Evolutionary conservation across 2,888 invertebrate species (phyloP).

Genomic region (Agonopterix heracliana): DNA sequence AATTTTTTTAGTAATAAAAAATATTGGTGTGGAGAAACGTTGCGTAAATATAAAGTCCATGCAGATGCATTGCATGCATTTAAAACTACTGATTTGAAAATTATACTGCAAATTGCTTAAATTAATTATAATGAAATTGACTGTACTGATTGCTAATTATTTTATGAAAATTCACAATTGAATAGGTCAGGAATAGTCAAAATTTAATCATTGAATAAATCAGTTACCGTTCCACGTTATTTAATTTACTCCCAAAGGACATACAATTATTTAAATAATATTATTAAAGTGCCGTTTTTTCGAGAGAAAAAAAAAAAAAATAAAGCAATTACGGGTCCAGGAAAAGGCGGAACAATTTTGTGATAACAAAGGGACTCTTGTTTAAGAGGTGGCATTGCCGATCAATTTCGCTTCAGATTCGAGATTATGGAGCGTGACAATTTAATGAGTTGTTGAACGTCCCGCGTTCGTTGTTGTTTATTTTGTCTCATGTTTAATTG

Average conservation of each 20-base stretch:
- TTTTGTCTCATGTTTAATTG: slow-evolving; percentile 20
- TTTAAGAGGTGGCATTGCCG: slow-evolving; percentile 11
- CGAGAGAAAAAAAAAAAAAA: slow-evolving; percentile 5
- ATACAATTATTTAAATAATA: slow-evolving; percentile 5
- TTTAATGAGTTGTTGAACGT: slow-evolving; percentile 35
- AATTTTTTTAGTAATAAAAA: too few species aligned
- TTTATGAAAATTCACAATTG: too few species aligned
- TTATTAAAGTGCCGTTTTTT: slow-evolving; percentile 4
- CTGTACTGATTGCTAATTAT: too few species aligned
- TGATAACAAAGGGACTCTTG: slow-evolving; percentile 13
- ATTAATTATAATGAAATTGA: too few species aligned
- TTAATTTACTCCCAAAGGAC: neutral
- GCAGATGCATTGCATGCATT: too few species aligned
- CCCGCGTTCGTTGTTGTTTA: slow-evolving; percentile 2
- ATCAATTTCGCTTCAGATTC: slow-evolving; percentile 21
- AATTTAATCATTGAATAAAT: too few species aligned
- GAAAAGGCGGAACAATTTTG: slow-evolving; percentile 15
- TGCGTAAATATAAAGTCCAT: too few species aligned
- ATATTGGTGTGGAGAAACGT: too few species aligned
- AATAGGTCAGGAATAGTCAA: too few species aligned
- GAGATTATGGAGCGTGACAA: slow-evolving; percentile 37
- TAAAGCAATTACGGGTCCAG: slow-evolving; percentile 12
- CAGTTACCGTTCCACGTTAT: too few species aligned
- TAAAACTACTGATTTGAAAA: too few species aligned
- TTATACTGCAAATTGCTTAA: too few species aligned